phyloP scores from a whole-genome alignment of 2,113 vertebrate species.

The Entomyzon cyanotis region DNA sequence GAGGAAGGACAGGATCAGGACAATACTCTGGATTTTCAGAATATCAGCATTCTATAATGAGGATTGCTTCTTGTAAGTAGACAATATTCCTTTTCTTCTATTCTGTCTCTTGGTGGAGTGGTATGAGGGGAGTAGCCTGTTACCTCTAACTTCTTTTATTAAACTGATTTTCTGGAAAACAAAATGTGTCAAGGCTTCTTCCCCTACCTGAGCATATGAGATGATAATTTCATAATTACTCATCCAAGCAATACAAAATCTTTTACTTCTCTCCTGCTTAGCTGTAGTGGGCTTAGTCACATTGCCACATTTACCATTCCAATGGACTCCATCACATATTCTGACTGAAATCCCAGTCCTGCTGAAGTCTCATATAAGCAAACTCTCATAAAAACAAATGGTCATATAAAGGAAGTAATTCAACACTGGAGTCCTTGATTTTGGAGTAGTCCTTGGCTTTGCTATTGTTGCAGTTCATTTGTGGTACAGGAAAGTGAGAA shows the following conservation, averaged over 20 bases:
- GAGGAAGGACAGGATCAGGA: background rate
- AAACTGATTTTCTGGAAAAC: background rate
- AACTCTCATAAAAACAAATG: background rate
- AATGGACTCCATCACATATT: background rate
- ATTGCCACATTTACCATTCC: background rate
- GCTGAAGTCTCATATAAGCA: background rate
- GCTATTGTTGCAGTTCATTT: background rate
- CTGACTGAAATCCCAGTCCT: background rate
- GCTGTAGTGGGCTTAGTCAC: background rate
- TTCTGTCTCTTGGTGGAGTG: background rate
- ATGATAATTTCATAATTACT: background rate
- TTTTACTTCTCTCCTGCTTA: background rate
- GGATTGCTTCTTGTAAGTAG: background rate
- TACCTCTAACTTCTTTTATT: background rate
- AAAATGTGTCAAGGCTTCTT: background rate
- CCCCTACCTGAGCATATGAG: background rate
- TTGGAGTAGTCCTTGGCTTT: background rate
- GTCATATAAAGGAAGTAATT: background rate
- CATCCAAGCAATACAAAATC: background rate
- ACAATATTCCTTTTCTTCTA: background rate
- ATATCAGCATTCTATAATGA: background rate
- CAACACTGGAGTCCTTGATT: background rate
- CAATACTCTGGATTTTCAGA: background rate
- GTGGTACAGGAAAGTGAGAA: background rate
- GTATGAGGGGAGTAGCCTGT: background rate